These are phyloP conservation scores for Pterocles burchelli DNA, from an alignment of 2,113 vertebrate genomes.

Conservation along the genomic window DNA sequence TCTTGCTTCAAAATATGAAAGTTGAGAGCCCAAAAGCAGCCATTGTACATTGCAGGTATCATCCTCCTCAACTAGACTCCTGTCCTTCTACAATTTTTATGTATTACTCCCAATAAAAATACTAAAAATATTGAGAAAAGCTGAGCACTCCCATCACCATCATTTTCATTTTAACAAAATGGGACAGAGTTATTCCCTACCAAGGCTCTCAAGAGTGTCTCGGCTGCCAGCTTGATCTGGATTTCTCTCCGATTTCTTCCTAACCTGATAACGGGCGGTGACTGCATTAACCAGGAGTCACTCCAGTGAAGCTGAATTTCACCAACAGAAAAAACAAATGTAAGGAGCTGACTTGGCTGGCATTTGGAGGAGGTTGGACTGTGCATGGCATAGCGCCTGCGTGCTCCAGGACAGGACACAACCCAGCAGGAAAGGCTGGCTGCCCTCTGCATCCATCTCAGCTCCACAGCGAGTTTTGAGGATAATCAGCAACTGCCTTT, in stretches of 20 bases:
- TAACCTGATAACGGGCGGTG: accelerated
- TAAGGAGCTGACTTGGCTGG: not conserved
- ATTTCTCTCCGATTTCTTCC: not conserved
- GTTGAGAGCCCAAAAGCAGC: not conserved
- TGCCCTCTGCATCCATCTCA: not conserved
- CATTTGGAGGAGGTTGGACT: not conserved
- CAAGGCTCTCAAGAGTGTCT: not conserved
- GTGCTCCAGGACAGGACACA: not conserved
- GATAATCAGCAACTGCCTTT: not conserved
- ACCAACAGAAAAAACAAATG: accelerated
- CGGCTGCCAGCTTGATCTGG: not conserved
- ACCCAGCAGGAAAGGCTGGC: accelerated
- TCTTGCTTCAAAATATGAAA: not conserved
- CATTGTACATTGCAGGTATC: not conserved
- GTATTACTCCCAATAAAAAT: not conserved
- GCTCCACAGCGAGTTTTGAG: not conserved
- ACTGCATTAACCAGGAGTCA: not conserved
- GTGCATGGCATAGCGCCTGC: no score
- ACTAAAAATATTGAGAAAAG: not conserved
- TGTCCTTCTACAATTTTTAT: not conserved
- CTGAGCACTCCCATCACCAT: not conserved
- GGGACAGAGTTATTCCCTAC: not conserved
- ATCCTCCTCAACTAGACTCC: not conserved
- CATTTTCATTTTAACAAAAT: not conserved
- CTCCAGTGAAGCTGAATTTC: not conserved